Evolutionary conservation across 2,113 vertebrate species (phyloP).

Genomic region (Montifringilla adamsi): DNA sequence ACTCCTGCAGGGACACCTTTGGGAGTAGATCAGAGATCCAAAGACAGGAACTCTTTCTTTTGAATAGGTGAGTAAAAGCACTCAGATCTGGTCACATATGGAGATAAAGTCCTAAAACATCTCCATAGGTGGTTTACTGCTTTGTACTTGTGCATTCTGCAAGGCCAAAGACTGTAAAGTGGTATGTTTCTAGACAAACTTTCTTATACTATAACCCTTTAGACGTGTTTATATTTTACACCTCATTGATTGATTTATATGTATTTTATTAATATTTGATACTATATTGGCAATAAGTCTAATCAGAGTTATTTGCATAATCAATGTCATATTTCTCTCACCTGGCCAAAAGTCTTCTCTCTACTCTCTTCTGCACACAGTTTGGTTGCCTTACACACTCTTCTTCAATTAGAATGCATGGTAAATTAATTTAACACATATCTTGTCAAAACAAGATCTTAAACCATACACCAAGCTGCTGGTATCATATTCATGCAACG

Average conservation of each 20-base stretch:
- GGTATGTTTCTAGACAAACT: not conserved
- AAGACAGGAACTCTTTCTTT: not conserved
- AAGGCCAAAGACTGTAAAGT: not conserved
- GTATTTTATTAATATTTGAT: not conserved
- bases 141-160: not conserved
- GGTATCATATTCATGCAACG: not conserved
- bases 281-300: not conserved
- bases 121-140: not conserved
- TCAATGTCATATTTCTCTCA: not conserved
- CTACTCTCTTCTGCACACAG: not conserved
- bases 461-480: not conserved
- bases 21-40: not conserved
- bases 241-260: not conserved
- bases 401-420: not conserved
- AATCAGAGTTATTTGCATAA: not conserved
- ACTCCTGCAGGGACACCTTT: accelerated
- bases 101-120: not conserved
- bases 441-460: not conserved
- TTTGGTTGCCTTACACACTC: not conserved
- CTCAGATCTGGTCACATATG: not conserved
- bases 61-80: not conserved
- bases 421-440: not conserved
- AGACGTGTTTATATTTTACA: not conserved
- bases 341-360: not conserved
- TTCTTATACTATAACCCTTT: not conserved